Conservation (phyloP, 2,888 invertebrate species). For the Cordilura impudica region DNA sequence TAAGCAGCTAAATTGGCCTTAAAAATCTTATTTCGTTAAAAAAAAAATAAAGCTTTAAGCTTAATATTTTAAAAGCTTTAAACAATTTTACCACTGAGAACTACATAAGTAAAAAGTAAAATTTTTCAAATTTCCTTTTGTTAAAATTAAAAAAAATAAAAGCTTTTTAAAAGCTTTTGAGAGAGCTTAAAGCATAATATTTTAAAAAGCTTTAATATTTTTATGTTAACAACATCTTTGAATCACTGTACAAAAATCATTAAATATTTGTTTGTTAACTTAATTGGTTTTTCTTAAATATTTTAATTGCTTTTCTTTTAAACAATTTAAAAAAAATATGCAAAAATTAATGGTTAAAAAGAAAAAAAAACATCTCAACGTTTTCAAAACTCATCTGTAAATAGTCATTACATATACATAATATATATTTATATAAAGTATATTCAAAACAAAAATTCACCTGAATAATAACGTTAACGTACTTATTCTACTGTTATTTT, state of each 20-base stretch:
- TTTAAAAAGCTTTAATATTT: constrained; percentile 3
- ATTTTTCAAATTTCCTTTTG: background rate
- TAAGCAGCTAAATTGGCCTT: too few species aligned
- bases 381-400: constrained; percentile 55
- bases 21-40: background rate
- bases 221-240: constrained; percentile 8
- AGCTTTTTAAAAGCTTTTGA: too few species aligned
- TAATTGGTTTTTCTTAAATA: constrained; percentile 68
- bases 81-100: background rate
- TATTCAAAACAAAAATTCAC: constrained; percentile 9
- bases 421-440: constrained; percentile 15
- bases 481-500: background rate
- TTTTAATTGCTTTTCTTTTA: constrained; percentile 47
- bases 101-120: background rate
- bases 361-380: constrained; percentile 35
- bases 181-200: background rate
- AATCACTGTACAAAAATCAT: background rate
- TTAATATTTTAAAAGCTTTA: background rate
- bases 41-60: background rate
- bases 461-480: background rate
- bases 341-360: background rate
- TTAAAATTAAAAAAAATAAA: background rate
- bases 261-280: constrained; percentile 66
- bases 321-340: constrained; percentile 37
- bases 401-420: constrained; percentile 54